A percentile compares a stretch with the other conserved stretches of the same genome.
Conservation (phyloP, 2,888 invertebrate genomes). For the Kuschelorhynchus macadamiae region DNA sequence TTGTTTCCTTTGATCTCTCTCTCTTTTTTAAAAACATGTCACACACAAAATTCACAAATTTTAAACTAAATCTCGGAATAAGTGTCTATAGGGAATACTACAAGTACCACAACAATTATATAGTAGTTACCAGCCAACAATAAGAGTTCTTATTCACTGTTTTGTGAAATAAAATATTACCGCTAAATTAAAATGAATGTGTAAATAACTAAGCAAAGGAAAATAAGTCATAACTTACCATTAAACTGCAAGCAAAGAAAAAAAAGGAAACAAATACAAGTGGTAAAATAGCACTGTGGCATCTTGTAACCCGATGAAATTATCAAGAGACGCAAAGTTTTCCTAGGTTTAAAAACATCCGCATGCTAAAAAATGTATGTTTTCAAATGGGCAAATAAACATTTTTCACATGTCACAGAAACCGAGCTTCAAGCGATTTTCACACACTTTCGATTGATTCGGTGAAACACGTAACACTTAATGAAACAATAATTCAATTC, state of each 20-base stretch:
- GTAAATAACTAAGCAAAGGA: not conserved
- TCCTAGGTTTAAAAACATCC: conserved; percentile 4
- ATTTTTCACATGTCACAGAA: conserved; percentile 42
- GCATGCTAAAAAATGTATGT: conserved; percentile 31
- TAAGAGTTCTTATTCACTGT: too few species aligned
- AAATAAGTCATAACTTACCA: conserved; percentile 32
- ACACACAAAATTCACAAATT: too few species aligned
- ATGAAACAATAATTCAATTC: conserved; percentile 5
- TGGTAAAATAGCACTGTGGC: conserved; percentile 10
- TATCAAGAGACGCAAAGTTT: conserved; percentile 12
- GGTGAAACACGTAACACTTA: too few species aligned
- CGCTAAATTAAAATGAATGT: too few species aligned
- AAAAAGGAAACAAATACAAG: conserved; percentile 13
- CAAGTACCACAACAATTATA: too few species aligned
- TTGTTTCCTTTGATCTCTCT: too few species aligned
- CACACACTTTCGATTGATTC: conserved; percentile 3
- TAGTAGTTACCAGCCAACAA: too few species aligned
- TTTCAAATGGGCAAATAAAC: conserved; percentile 43
- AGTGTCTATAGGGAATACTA: too few species aligned
- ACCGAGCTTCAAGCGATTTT: conserved; percentile 18
- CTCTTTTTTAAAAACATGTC: too few species aligned
- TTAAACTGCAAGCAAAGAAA: conserved; percentile 23
- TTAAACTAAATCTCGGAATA: too few species aligned
- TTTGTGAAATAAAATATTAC: too few species aligned
- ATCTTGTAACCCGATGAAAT: conserved; percentile 16